These are phyloP conservation scores for Lepus townsendii DNA, from an alignment of 2,797 vertebrate species.

Conservation along the genomic window DNA sequence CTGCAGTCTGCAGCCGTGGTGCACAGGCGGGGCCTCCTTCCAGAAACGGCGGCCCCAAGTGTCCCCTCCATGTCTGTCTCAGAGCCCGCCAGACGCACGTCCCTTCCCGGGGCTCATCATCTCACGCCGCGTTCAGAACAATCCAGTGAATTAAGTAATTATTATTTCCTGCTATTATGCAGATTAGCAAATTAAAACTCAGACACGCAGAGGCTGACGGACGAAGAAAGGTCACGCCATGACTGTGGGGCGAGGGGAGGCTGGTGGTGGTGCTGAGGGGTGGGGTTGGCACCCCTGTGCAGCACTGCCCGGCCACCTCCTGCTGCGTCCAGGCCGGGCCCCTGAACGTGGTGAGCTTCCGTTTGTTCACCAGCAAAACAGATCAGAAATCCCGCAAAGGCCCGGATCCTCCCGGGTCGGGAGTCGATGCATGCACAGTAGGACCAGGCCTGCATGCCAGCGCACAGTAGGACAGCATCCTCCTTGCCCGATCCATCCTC, in stretches of 20 bases:
- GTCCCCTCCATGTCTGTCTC: not conserved
- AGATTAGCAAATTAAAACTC: slow-evolving; percentile 76
- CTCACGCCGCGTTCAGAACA: slow-evolving; percentile 20
- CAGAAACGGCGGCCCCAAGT: not conserved
- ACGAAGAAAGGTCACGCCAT: slow-evolving; percentile 10
- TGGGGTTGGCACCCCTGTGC: not conserved
- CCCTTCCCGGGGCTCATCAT: not conserved
- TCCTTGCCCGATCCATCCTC: not conserved
- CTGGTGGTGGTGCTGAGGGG: not conserved
- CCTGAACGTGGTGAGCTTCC: not conserved
- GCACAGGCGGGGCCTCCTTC: not conserved
- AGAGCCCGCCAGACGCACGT: not conserved
- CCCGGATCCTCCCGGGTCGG: no score
- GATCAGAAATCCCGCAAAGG: not conserved
- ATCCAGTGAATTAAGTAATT: slow-evolving; percentile 74
- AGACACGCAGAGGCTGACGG: not conserved
- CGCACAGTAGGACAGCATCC: not conserved
- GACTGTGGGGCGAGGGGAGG: not conserved
- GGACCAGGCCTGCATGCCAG: no score
- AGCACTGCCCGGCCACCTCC: no score
- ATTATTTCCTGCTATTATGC: slow-evolving; percentile 76
- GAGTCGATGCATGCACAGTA: no score
- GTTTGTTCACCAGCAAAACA: not conserved
- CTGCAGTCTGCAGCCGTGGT: not conserved
- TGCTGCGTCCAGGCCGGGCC: not conserved